Evolutionary conservation across 2,888 invertebrate genomes (phyloP).

Genomic region (Plebejus argus): DNA sequence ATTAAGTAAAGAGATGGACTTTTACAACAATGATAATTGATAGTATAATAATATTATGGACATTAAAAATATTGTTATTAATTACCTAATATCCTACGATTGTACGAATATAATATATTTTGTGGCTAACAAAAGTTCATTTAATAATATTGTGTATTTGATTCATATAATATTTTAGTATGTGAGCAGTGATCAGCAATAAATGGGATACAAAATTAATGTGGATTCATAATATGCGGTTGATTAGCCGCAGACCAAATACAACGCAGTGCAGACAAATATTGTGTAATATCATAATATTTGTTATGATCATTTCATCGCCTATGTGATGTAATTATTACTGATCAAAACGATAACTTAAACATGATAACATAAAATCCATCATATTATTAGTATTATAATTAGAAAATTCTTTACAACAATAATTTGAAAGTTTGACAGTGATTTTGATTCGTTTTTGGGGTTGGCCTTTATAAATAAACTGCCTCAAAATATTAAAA

Average conservation of each 20-base stretch:
- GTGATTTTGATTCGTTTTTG: no score
- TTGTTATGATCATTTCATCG: neutral
- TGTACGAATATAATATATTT: neutral
- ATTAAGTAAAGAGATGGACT: no score
- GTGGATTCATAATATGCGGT: neutral
- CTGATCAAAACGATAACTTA: no score
- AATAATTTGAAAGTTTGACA: no score
- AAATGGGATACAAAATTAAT: neutral
- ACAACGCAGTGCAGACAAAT: conserved; percentile 5
- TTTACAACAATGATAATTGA: no score
- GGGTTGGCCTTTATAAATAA: no score
- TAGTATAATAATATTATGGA: neutral
- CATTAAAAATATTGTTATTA: neutral
- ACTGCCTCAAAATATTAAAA: no score
- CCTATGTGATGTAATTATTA: no score
- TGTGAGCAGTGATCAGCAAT: neutral
- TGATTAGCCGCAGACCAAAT: conserved; percentile 13
- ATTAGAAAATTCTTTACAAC: no score
- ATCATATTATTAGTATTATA: no score
- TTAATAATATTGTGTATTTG: neutral
- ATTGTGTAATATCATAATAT: neutral
- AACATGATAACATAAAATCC: no score
- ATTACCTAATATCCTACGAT: no score
- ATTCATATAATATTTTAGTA: neutral
- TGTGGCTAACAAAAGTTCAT: neutral